Evolutionary conservation across 2,888 invertebrate genomes (phyloP).

Genomic region (Timema podura): DNA sequence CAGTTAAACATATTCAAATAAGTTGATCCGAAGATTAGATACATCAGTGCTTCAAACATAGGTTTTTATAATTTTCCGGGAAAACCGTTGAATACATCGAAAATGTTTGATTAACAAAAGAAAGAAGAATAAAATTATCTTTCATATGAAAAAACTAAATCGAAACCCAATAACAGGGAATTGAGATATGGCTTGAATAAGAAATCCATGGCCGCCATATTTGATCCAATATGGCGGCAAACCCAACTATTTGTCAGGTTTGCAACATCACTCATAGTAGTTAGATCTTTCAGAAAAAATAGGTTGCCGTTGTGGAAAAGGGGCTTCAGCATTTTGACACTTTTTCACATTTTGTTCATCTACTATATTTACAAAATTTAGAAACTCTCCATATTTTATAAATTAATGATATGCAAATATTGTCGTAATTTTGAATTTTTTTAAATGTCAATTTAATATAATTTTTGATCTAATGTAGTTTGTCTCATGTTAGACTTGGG

Average conservation of each 20-base stretch:
- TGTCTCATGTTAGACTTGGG: too few species aligned
- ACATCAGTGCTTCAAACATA: not conserved
- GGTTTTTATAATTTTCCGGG: not conserved
- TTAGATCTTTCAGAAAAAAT: not conserved
- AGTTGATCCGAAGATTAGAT: not conserved
- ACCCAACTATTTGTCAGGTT: not conserved
- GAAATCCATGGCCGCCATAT: conserved; percentile 1
- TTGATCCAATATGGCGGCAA: conserved; percentile 12
- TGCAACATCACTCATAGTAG: conserved; percentile 1
- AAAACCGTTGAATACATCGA: not conserved
- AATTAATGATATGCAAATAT: too few species aligned
- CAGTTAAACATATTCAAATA: not conserved
- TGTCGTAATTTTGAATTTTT: too few species aligned
- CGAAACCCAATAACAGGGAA: not conserved
- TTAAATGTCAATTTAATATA: too few species aligned
- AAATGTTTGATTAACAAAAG: not conserved
- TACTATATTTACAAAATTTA: too few species aligned
- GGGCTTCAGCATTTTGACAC: not conserved
- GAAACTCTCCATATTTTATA: too few species aligned
- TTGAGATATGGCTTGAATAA: not conserved
- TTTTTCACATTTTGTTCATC: too few species aligned
- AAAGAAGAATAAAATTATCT: not conserved
- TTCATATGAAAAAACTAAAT: not conserved
- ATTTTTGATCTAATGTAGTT: too few species aligned
- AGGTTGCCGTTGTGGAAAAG: not conserved